Evolutionary conservation across 2,797 vertebrate genomes (phyloP).

Genomic region (Sylvia borin): DNA sequence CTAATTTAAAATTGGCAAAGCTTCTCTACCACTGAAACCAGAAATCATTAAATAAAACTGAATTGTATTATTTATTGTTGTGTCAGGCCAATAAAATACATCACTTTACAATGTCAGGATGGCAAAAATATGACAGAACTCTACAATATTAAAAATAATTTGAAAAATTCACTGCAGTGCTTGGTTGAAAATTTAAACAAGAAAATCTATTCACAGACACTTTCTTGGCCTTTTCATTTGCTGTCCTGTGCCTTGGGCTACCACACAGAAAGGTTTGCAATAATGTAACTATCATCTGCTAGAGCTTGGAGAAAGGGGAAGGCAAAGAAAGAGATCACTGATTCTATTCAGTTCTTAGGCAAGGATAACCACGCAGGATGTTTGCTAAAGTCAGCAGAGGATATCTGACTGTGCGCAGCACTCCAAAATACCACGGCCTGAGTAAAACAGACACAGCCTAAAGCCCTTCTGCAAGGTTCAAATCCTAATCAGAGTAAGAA

Average conservation of each 20-base stretch:
- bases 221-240: conserved; percentile 12
- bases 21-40: not conserved
- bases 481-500: not conserved
- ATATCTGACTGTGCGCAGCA: not conserved
- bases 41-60: conserved; percentile 47
- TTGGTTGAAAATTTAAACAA: conserved; percentile 39
- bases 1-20: conserved; percentile 64
- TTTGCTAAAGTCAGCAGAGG: not conserved
- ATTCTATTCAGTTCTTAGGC: not conserved
- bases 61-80: conserved; percentile 51
- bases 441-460: not conserved
- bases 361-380: not conserved
- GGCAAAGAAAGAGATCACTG: not conserved
- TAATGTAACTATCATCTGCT: conserved; percentile 2
- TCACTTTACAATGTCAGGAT: not conserved
- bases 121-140: not conserved
- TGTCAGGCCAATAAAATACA: conserved; percentile 16
- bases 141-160: conserved; percentile 7
- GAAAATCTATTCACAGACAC: conserved; percentile 3
- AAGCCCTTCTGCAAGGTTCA: not conserved
- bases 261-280: conserved; percentile 13
- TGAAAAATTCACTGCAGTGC: conserved; percentile 1
- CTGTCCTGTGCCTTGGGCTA: conserved; percentile 6
- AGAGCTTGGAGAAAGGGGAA: not conserved
- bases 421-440: not conserved